phyloP scores from a whole-genome alignment of 2,113 vertebrate species.

The Todiramphus saurophagus region DNA sequence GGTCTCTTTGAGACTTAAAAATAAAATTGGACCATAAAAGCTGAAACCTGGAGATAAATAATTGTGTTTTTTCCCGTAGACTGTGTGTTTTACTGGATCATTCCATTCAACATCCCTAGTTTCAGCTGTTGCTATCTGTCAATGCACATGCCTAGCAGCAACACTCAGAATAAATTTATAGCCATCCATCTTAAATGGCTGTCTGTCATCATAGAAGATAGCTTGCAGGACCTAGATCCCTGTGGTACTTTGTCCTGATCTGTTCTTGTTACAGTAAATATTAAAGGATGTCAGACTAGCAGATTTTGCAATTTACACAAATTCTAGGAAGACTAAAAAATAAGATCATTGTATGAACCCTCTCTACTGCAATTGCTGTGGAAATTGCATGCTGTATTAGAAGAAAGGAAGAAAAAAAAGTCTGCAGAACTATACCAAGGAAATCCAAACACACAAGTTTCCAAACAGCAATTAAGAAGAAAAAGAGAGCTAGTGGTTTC shows the following conservation, averaged over 20 bases:
- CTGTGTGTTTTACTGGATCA: neutral
- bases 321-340: neutral
- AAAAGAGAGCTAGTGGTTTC: constrained; percentile 3
- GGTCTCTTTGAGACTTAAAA: neutral
- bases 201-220: neutral
- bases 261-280: neutral
- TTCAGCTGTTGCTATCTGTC: neutral
- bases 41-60: neutral
- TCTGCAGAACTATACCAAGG: neutral
- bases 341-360: neutral
- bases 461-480: constrained; percentile 53
- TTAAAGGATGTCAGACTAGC: neutral
- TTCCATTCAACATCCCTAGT: neutral
- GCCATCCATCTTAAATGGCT: neutral
- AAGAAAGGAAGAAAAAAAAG: neutral
- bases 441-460: constrained; percentile 5
- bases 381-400: neutral
- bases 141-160: neutral
- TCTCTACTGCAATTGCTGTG: neutral
- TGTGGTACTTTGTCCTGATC: neutral
- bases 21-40: neutral
- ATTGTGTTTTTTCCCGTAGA: neutral
- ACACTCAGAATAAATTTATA: neutral
- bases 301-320: neutral
- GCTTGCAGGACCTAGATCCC: neutral